phyloP scores from a whole-genome alignment of 1,140 invertebrate species.

The Heliconius congener region DNA sequence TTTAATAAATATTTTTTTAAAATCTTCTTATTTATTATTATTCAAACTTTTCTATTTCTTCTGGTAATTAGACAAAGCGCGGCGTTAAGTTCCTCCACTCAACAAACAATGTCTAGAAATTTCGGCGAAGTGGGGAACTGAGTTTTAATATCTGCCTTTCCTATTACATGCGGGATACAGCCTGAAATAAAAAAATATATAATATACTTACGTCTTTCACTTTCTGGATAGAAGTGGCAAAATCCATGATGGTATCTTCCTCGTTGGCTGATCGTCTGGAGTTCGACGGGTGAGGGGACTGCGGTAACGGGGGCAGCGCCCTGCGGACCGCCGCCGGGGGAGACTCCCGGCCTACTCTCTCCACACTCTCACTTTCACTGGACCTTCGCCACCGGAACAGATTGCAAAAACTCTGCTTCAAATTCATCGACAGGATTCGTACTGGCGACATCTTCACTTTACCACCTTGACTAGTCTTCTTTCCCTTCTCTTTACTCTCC shows the following conservation, averaged over 20 bases:
- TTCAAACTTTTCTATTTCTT: too few species aligned
- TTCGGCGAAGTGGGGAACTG: too few species aligned
- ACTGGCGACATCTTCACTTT: slow-evolving; percentile 84
- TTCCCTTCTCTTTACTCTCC: slow-evolving; percentile 61
- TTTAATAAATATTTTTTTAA: too few species aligned
- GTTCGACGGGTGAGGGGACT: slow-evolving; percentile 49
- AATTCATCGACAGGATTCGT: slow-evolving; percentile 85
- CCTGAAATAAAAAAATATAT: neutral
- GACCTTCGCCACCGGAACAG: slow-evolving; percentile 87
- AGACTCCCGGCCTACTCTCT: slow-evolving; percentile 62
- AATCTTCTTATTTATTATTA: too few species aligned
- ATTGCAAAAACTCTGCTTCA: slow-evolving; percentile 93
- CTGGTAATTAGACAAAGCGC: too few species aligned
- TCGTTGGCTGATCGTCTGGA: slow-evolving; percentile 61
- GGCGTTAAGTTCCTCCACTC: too few species aligned
- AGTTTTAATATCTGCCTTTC: too few species aligned
- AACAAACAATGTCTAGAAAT: too few species aligned
- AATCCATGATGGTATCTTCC: slow-evolving; percentile 86
- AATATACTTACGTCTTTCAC: slow-evolving; percentile 92
- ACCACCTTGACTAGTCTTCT: slow-evolving; percentile 74
- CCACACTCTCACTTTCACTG: slow-evolving; percentile 52
- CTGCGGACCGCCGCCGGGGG: slow-evolving; percentile 81
- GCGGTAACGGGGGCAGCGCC: slow-evolving; percentile 90
- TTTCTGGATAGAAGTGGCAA: slow-evolving; percentile 95
- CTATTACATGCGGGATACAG: neutral